Percentiles rank a stretch among this genome's conserved stretches.
These are phyloP conservation scores for Stegophylla sp. DNA, from an alignment of 2,888 invertebrate genomes.

Conservation along the genomic window DNA sequence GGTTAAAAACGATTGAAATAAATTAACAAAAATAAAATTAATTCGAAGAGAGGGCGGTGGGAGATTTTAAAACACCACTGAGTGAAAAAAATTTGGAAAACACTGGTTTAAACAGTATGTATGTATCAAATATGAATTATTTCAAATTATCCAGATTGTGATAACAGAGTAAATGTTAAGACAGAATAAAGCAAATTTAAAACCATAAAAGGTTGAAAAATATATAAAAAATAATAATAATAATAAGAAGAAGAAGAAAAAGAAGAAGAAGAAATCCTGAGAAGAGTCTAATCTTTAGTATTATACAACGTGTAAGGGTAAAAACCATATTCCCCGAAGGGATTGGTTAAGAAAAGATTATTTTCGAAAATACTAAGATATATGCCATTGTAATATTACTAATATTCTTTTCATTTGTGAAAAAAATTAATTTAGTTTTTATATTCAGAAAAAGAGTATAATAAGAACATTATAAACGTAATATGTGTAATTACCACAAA, in stretches of 20 bases:
- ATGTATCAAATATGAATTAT: too few relatives aligned
- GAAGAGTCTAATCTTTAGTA: background rate
- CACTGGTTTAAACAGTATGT: too few relatives aligned
- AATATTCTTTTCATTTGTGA: conserved; percentile 13
- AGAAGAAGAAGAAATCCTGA: conserved; percentile 4
- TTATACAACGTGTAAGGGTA: conserved; percentile 7
- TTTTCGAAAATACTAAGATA: conserved; percentile 1
- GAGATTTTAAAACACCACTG: too few relatives aligned
- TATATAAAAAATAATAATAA: background rate
- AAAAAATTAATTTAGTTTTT: too few relatives aligned
- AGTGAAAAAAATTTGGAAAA: too few relatives aligned
- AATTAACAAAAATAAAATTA: too few relatives aligned
- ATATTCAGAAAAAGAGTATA: too few relatives aligned
- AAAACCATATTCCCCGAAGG: conserved; percentile 2
- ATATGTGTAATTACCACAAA: too few relatives aligned
- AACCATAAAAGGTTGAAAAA: background rate
- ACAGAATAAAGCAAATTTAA: conserved; percentile 6
- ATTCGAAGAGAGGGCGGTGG: too few relatives aligned
- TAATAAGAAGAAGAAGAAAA: too few relatives aligned
- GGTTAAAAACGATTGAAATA: too few relatives aligned
- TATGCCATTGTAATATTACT: conserved; percentile 26
- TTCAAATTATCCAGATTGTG: background rate
- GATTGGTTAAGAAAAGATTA: conserved; percentile 19
- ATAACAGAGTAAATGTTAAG: background rate
- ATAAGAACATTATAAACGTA: too few relatives aligned